These are phyloP conservation scores for Dipodomys spectabilis DNA, from an alignment of 2,113 vertebrate genomes.

Conservation along the genomic window DNA sequence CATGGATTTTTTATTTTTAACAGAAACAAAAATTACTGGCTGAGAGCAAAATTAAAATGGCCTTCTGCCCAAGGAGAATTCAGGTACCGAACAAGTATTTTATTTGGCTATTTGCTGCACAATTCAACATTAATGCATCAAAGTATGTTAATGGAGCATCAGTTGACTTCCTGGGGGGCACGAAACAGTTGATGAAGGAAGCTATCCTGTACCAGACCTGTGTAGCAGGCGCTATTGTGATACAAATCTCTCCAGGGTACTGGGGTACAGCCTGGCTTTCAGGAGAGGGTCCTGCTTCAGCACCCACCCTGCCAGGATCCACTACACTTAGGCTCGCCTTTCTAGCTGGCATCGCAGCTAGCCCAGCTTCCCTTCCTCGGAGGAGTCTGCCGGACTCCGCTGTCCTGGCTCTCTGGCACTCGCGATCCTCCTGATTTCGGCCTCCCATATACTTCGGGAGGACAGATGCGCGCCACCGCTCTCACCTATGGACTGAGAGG, in stretches of 20 bases:
- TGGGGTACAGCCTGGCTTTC: no score
- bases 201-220: background rate
- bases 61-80: conserved; percentile 36
- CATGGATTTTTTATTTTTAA: conserved; percentile 44
- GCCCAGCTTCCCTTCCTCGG: no score
- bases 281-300: no score
- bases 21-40: background rate
- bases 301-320: no score
- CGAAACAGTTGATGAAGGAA: background rate
- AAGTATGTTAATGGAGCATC: background rate
- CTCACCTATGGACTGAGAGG: no score
- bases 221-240: background rate
- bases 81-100: background rate
- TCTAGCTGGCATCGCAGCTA: no score
- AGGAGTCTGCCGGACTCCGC: no score
- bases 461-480: no score
- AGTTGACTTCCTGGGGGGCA: background rate
- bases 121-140: conserved; percentile 44
- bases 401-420: no score
- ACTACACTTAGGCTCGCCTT: no score
- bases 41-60: conserved; percentile 5
- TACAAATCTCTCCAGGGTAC: background rate
- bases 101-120: background rate
- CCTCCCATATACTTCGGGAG: no score
- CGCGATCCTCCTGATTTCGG: no score